Evolutionary conservation across 2,888 invertebrate species (phyloP).

Genomic region (Ochropleura leucogaster): DNA sequence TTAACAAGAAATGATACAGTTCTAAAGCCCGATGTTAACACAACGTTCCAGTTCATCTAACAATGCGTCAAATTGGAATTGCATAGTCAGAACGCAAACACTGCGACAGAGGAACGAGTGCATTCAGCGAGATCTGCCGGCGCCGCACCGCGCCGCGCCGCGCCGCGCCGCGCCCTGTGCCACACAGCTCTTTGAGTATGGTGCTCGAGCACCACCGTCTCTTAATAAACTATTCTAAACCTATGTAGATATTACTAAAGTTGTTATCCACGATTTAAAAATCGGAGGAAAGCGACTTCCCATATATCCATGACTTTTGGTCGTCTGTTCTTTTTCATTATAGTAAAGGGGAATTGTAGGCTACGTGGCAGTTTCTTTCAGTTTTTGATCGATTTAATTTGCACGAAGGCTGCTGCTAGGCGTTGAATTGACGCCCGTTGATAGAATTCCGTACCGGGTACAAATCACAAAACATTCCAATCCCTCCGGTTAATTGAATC

Average conservation of each 20-base stretch:
- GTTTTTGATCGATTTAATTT: conserved; percentile 77
- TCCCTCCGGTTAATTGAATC: conserved; percentile 88
- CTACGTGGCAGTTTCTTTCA: conserved; percentile 65
- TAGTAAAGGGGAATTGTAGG: conserved; percentile 35
- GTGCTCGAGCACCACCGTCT: conserved; percentile 36
- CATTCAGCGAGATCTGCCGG: conserved; percentile 69
- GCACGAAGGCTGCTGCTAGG: conserved; percentile 73
- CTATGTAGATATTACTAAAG: conserved; percentile 9
- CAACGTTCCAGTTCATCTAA: conserved; percentile 68
- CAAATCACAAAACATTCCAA: conserved; percentile 89
- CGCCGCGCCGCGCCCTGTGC: conserved; percentile 10
- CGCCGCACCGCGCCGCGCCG: conserved; percentile 18
- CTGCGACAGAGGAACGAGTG: conserved; percentile 70
- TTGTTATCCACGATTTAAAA: conserved; percentile 9
- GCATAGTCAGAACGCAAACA: conserved; percentile 78
- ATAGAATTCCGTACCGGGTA: conserved; percentile 84
- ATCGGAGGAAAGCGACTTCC: conserved; percentile 6
- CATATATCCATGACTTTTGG: conserved; percentile 6
- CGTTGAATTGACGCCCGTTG: conserved; percentile 80
- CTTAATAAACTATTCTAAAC: conserved; percentile 20
- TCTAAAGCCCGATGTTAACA: conserved; percentile 40
- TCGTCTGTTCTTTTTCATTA: conserved; percentile 14
- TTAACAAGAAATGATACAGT: conserved; percentile 40
- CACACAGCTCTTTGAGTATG: conserved; percentile 61
- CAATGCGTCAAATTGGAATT: conserved; percentile 77